Evolutionary conservation across 2,888 invertebrate genomes (phyloP).

Genomic region (Aporophyla nigra): DNA sequence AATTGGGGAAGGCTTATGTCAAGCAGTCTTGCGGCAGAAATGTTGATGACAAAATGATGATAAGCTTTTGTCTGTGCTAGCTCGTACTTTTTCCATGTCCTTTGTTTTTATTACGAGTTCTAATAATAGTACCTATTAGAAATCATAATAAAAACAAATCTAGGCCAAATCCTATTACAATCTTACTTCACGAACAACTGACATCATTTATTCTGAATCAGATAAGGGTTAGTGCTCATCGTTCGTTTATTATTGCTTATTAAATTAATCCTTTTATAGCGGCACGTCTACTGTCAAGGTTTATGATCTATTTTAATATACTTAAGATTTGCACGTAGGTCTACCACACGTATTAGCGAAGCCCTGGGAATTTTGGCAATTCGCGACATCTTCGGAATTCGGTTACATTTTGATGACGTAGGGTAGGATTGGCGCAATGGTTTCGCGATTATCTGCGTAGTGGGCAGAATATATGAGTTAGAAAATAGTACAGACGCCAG

Average conservation of each 20-base stretch:
- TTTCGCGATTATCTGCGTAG: neutral
- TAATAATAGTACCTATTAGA: too few relatives aligned
- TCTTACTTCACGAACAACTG: conserved; percentile 25
- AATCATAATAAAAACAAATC: conserved; percentile 19
- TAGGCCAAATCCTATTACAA: conserved; percentile 28
- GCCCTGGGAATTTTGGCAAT: conserved; percentile 10
- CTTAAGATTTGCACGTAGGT: conserved; percentile 17
- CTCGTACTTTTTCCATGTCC: too few relatives aligned
- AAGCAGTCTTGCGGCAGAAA: too few relatives aligned
- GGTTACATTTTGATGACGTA: neutral
- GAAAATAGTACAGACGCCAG: too few relatives aligned
- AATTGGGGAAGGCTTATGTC: too few relatives aligned
- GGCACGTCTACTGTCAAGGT: conserved; percentile 46
- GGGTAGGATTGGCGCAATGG: neutral
- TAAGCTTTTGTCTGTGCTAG: too few relatives aligned
- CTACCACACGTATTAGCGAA: conserved; percentile 16
- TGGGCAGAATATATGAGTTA: neutral
- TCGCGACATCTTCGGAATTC: neutral
- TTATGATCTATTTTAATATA: conserved; percentile 16
- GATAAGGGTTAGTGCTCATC: conserved; percentile 31
- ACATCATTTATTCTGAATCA: conserved; percentile 34
- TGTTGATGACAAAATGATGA: too few relatives aligned
- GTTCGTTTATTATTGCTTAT: conserved; percentile 27
- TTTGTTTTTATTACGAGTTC: too few relatives aligned
- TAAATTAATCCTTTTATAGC: conserved; percentile 29